Evolutionary conservation across 2,113 vertebrate genomes (phyloP), one percentile per base, ranked within the genome.

Genomic region (Natator depressus): DNA sequence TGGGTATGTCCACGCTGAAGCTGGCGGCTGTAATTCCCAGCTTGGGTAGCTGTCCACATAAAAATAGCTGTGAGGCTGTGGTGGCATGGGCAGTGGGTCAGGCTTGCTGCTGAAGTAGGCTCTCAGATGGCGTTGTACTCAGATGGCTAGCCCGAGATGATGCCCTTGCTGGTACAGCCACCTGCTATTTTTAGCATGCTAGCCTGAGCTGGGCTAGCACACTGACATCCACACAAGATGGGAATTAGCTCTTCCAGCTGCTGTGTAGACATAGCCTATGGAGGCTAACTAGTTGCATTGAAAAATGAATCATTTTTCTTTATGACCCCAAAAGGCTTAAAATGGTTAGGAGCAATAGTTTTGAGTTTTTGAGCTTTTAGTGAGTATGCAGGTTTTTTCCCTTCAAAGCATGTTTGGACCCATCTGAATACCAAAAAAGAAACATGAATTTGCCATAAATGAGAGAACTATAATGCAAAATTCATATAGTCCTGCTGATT

Each of bases 391-490:
- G 22, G 0, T 0, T 4, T 47, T 12, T 81, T 14, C 79, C 80
- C 10, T 1, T 62, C 54, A 49, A 4, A 69, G 35, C 35, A 16
- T 22, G 27, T 54, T 51, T 59, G 65, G 35, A 57, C 3, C 20
- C 1, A 6, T 91, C 80, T 3, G 54, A 31, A 89, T 89, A 7
- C 46, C 54, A 13, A 62, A 6, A 38, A 47, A 38, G 79, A 87
- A 42, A 5, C 4, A 38, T 31, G 29, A 47, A 5, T 55, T 95
- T 93, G 93, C 25, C 46, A 31, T 62, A 80, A 97, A 89, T 93
- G 65, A 84, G n/a, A 22, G 69, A 80, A 85, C 84, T 95, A 14
- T 87, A 91, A 93, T 8, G 82, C n/a, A 89, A 95, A 89, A 90
- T 90, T 76, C 80, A 57, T 80, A 29, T 19, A 53, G 22, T 75